Percentiles rank a stretch among this genome's conserved stretches.
Evolutionary conservation across 2,797 vertebrate genomes (phyloP).

Genomic region (Danio aesculapii): DNA sequence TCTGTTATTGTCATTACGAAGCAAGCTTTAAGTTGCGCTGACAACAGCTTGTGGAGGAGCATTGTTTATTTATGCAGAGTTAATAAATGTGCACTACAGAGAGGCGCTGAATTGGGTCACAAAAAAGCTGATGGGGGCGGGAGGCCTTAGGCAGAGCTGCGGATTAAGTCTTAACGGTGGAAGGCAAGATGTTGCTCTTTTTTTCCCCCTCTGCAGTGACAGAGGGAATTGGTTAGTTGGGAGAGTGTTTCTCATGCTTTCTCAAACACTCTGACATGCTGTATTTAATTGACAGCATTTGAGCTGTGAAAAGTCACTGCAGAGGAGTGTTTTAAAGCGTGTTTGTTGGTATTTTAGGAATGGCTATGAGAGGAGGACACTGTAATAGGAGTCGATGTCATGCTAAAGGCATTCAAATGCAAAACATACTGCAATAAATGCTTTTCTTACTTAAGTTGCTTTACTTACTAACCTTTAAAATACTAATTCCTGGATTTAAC

Average conservation of each 20-base stretch:
- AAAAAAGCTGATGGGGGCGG: constrained; percentile 14
- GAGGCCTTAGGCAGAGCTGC: constrained; percentile 15
- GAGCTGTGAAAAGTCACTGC: constrained; percentile 1
- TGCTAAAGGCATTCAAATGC: not conserved
- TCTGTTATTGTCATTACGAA: constrained; percentile 13
- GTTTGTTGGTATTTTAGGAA: constrained; percentile 18
- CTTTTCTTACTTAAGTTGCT: too few relatives aligned
- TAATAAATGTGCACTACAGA: constrained; percentile 57
- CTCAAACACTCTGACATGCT: constrained; percentile 7
- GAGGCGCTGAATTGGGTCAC: constrained; percentile 59
- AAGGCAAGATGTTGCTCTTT: constrained; percentile 40
- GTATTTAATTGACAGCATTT: constrained; percentile 38
- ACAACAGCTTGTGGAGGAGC: constrained; percentile 39
- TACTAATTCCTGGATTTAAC: too few relatives aligned
- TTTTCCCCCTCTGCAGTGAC: constrained; percentile 15
- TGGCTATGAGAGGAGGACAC: not conserved
- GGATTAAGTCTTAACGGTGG: constrained; percentile 48
- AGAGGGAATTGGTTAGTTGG: not conserved
- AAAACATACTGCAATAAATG: too few relatives aligned
- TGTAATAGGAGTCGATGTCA: constrained; percentile 4
- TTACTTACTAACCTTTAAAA: too few relatives aligned
- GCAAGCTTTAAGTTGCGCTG: constrained; percentile 4
- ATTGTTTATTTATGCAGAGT: constrained; percentile 59
- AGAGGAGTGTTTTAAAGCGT: not conserved
- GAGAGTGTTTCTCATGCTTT: constrained; percentile 8